Conservation (phyloP, 2,888 invertebrate species). For the Agriopis leucophaearia region DNA sequence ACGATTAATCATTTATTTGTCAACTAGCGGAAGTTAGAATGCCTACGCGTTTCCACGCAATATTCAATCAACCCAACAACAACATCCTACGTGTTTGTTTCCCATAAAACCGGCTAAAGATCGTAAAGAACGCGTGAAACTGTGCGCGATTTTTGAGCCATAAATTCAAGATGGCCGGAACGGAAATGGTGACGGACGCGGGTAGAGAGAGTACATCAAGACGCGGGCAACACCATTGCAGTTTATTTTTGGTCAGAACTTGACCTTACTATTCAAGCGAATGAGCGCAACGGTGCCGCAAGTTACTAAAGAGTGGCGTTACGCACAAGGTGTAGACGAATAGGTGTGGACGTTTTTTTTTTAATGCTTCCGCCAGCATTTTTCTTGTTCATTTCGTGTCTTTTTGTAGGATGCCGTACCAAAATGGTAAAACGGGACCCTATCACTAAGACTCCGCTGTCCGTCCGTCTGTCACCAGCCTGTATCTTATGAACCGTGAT, state of each 20-base stretch:
- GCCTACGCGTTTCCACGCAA: slow-evolving; percentile 35
- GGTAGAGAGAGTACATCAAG: slow-evolving; percentile 54
- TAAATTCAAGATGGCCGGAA: slow-evolving; percentile 65
- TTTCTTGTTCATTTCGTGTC: no score
- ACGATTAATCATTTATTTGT: slow-evolving; percentile 33
- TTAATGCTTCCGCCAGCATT: no score
- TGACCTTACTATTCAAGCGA: slow-evolving; percentile 8
- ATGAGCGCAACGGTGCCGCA: background rate
- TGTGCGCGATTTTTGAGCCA: slow-evolving; percentile 34
- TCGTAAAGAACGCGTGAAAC: slow-evolving; percentile 35
- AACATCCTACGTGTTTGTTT: slow-evolving; percentile 35
- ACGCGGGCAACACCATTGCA: slow-evolving; percentile 41
- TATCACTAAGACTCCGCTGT: no score
- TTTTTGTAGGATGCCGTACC: no score
- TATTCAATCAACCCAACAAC: slow-evolving; percentile 36
- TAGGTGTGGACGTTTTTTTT: no score
- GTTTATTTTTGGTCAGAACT: slow-evolving; percentile 16
- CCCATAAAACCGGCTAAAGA: slow-evolving; percentile 26
- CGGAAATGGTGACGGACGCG: slow-evolving; percentile 69
- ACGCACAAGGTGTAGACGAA: no score
- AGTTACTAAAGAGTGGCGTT: background rate
- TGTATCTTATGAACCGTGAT: no score
- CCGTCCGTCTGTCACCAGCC: no score
- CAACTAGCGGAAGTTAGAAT: slow-evolving; percentile 30
- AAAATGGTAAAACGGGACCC: no score